Base-by-base conservation (phyloP, 2,797 vertebrate genomes). In the Betta splendens region DNA sequence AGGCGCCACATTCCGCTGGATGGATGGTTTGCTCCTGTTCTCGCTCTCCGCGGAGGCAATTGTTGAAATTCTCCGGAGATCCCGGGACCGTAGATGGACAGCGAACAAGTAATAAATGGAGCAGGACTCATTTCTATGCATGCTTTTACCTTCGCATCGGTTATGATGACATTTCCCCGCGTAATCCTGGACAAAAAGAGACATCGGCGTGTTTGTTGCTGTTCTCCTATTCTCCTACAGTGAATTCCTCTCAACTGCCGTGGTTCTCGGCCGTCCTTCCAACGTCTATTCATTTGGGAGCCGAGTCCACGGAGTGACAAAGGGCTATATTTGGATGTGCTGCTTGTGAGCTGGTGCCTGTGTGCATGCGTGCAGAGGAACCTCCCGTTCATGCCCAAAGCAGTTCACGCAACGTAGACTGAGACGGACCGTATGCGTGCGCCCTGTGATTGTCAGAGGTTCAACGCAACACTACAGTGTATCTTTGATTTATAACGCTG, bases 381-480 rank as follows among this genome's bases (percentile, higher is more conserved):
- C 32, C 67, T 51, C 26, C 38, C 35, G 28, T 68, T 62, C 50
- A 46, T 70, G 80, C 64, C 35, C 47, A 42, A 65, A 67, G 69
- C 52, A 46, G 54, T 57, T 75, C 21, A 61, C 2, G 0, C 46
- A 67, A n/a, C n/a, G n/a, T n/a, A n/a, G n/a, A n/a, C n/a, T n/a
- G n/a, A n/a, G n/a, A n/a, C n/a, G n/a, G n/a, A n/a, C n/a, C n/a
- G n/a, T n/a, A n/a, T n/a, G n/a, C n/a, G n/a, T n/a, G n/a, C n/a
- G n/a, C n/a, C n/a, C n/a, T n/a, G 85, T 65, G 87, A 90, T 85
- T 60, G 56, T 50, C 51, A 43, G 33, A 53, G 52, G 60, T 86
- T 91, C 87, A 76, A 89, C 88, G 78, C 58, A 72, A 75, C 77
- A 75, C 76, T 79, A 87, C 79, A n/a, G n/a, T n/a, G n/a, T 79